These are phyloP conservation scores for Trichogramma dendrolimi DNA, from an alignment of 2,888 invertebrate genomes.

Conservation along the genomic window DNA sequence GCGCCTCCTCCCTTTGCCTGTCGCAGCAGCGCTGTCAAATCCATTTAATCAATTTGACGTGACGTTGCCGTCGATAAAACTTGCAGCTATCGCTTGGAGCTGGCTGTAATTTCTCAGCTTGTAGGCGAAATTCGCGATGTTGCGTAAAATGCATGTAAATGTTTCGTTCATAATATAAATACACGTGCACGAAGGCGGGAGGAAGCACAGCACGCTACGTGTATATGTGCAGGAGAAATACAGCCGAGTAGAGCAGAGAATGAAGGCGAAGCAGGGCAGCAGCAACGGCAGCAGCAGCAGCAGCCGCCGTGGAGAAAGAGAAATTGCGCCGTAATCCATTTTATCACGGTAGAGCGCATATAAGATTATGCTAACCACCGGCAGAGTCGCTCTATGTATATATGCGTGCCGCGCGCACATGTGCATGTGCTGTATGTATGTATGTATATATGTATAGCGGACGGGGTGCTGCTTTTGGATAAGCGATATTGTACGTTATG, in stretches of 20 bases:
- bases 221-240: background rate
- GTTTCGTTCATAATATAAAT: background rate
- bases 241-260: slow-evolving; percentile 8
- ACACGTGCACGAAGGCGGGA: background rate
- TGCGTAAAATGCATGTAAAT: too few species aligned
- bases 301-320: slow-evolving; percentile 8
- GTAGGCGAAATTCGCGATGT: too few species aligned
- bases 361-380: slow-evolving; percentile 42
- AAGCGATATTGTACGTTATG: slow-evolving; percentile 41
- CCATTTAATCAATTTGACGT: too few species aligned
- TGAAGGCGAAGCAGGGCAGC: slow-evolving; percentile 4
- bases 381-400: background rate
- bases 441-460: slow-evolving; percentile 21
- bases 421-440: too few species aligned
- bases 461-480: slow-evolving; percentile 26
- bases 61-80: too few species aligned
- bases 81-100: too few species aligned
- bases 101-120: too few species aligned
- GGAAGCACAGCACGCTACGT: background rate
- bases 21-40: too few species aligned
- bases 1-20: too few species aligned
- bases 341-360: slow-evolving; percentile 42
- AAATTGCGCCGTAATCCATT: slow-evolving; percentile 38
- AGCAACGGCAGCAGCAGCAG: background rate
- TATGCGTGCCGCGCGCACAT: too few species aligned